Evolutionary conservation across 2,797 vertebrate genomes (phyloP), one percentile per base, ranked within the genome.

Genomic region (Trichosurus vulpecula): DNA sequence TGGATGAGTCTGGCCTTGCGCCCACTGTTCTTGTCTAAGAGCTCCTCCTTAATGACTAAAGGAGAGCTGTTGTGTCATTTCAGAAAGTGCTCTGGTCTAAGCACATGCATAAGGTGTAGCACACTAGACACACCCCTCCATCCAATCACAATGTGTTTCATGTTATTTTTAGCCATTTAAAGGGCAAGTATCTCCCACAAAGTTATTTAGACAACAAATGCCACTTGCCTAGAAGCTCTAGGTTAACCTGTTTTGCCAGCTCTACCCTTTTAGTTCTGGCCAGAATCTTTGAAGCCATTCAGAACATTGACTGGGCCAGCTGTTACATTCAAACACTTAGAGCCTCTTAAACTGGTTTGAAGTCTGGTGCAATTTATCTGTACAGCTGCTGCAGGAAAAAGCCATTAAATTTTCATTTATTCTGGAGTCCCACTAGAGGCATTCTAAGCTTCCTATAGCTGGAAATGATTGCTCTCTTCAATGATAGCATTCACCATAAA

Each of bases 361-460:
- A 94, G 91, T 16, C 91, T 94, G 91, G 92, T 92, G 93, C 13
- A 61, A 90, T 94, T 96, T 95, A 94, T 97, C 81, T 96, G 92
- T 47, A 55, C 90, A 96, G 96, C 89, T 97, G 94, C 92, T 97
- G 0, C 0, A 2, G 56, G 53, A 89, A 91, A 97, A 98, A 96
- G 51, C 19, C 90, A 93, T 97, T 97, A 96, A 58, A 94, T 97
- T 97, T 96, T 97, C 95, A 95, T 95, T 98, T 96, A 94, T 96
- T 41, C 90, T 97, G 89, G 74, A 92, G 96, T 97, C 97, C 97
- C 51, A 54, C 90, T 66, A 87, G n/a, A 95, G 30, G 90, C 6
- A 47, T 54, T 96, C 74, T 54, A 91, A 96, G 94, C 61, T 92
- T 96, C 53, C 41, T 92, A 35, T 90, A 92, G 56, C 47, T 96